Conservation (phyloP, 2,888 invertebrate species). For the Plagodis dolabraria region DNA sequence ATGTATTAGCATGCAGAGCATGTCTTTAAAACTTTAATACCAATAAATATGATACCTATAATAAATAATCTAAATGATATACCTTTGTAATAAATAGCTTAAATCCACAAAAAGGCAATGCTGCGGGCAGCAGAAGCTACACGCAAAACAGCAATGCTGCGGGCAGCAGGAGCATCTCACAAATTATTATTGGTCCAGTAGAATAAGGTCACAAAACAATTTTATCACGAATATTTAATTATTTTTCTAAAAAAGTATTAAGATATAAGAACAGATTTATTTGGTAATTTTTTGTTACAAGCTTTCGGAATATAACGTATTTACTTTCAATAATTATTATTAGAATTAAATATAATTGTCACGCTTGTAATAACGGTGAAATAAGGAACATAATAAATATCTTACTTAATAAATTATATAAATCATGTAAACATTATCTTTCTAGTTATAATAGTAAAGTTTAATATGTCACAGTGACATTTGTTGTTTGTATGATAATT, state of each 20-base stretch:
- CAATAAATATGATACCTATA: neutral
- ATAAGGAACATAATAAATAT: slow-evolving; percentile 10
- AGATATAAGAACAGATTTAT: too few relatives aligned
- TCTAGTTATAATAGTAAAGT: slow-evolving; percentile 16
- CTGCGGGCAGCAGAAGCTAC: slow-evolving; percentile 37
- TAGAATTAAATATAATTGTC: neutral
- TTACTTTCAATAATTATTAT: too few relatives aligned
- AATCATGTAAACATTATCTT: slow-evolving; percentile 7
- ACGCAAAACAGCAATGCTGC: slow-evolving; percentile 32
- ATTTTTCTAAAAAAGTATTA: slow-evolving; percentile 24
- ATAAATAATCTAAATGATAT: slow-evolving; percentile 10
- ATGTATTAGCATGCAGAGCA: slow-evolving; percentile 46
- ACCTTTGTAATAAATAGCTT: slow-evolving; percentile 13
- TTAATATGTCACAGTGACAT: slow-evolving; percentile 14
- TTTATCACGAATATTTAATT: slow-evolving; percentile 14
- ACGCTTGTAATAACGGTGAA: slow-evolving; percentile 7
- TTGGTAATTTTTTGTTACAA: too few relatives aligned
- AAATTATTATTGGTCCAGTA: slow-evolving; percentile 39
- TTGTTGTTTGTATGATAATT: slow-evolving; percentile 15
- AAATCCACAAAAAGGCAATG: slow-evolving; percentile 17
- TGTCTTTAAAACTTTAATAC: slow-evolving; percentile 29
- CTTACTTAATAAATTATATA: neutral
- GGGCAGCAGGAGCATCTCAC: slow-evolving; percentile 32
- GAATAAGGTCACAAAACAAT: slow-evolving; percentile 22
- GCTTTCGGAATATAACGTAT: too few relatives aligned